phyloP scores from a whole-genome alignment of 2,888 invertebrate genomes.

The Dicycla oo region DNA sequence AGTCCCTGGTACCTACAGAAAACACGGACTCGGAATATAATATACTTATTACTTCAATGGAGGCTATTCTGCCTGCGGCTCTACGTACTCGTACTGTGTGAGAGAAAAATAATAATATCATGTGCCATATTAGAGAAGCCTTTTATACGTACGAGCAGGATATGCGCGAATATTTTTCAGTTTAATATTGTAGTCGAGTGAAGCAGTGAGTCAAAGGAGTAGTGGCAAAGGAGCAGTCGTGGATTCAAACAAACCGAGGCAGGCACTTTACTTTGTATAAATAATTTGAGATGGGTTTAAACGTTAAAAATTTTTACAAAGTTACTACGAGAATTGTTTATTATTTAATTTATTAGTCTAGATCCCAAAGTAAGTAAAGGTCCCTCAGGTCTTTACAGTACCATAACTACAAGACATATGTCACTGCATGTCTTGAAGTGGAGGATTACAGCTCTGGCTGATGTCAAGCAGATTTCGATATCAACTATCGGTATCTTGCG shows the following conservation, averaged over 20 bases:
- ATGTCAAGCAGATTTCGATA: slow-evolving; percentile 1
- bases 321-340: too few relatives aligned
- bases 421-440: too few relatives aligned
- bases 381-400: too few relatives aligned
- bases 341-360: too few relatives aligned
- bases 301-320: too few relatives aligned
- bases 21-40: slow-evolving; percentile 1
- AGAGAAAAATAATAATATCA: slow-evolving; percentile 9
- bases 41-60: slow-evolving; percentile 15
- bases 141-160: not conserved
- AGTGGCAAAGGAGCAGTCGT: too few relatives aligned
- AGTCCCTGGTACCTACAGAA: not conserved
- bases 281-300: too few relatives aligned
- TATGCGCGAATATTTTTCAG: not conserved
- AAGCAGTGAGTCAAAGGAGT: not conserved
- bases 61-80: slow-evolving; percentile 13
- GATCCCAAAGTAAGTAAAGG: too few relatives aligned
- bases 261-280: too few relatives aligned
- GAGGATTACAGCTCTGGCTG: slow-evolving; percentile 8
- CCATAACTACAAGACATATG: not conserved
- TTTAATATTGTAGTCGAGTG: not conserved
- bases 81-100: not conserved
- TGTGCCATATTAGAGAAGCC: not conserved
- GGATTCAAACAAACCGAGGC: too few relatives aligned
- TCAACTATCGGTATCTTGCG: not conserved